phyloP scores from a whole-genome alignment of 2,888 invertebrate genomes.

The Plagiodera versicolora region DNA sequence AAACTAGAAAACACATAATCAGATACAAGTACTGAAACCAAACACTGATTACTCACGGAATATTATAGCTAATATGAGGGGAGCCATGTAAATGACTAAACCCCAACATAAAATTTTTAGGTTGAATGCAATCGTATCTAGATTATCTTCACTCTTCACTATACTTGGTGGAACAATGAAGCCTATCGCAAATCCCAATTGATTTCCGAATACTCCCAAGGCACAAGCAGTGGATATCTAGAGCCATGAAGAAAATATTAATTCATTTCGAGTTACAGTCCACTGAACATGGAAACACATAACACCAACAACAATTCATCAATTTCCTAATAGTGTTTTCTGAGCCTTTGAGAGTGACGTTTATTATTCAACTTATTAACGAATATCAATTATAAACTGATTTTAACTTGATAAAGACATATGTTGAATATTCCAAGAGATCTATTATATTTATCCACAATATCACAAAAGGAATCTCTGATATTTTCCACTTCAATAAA shows the following conservation, averaged over 20 bases:
- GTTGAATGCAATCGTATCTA: constrained; percentile 44
- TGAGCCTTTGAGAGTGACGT: too few species aligned
- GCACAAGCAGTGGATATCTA: constrained; percentile 67
- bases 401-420: too few species aligned
- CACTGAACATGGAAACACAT: too few species aligned
- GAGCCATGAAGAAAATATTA: constrained; percentile 14
- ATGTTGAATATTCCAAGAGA: too few species aligned
- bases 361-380: too few species aligned
- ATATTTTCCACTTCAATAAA: too few species aligned
- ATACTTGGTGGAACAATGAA: constrained; percentile 48
- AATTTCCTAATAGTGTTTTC: too few species aligned
- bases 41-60: constrained; percentile 30
- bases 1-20: constrained; percentile 52
- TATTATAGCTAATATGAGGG: constrained; percentile 31
- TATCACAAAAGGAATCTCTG: too few species aligned
- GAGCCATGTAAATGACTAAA: constrained; percentile 59
- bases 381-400: too few species aligned
- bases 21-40: background rate
- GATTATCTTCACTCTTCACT: constrained; percentile 45
- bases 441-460: too few species aligned
- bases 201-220: constrained; percentile 73
- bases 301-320: too few species aligned
- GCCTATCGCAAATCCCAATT: constrained; percentile 71
- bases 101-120: constrained; percentile 59
- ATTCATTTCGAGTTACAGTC: too few species aligned